Evolutionary conservation across 2,113 vertebrate genomes (phyloP), one percentile per base, ranked within the genome.

Genomic region (Dasyornis broadbenti): DNA sequence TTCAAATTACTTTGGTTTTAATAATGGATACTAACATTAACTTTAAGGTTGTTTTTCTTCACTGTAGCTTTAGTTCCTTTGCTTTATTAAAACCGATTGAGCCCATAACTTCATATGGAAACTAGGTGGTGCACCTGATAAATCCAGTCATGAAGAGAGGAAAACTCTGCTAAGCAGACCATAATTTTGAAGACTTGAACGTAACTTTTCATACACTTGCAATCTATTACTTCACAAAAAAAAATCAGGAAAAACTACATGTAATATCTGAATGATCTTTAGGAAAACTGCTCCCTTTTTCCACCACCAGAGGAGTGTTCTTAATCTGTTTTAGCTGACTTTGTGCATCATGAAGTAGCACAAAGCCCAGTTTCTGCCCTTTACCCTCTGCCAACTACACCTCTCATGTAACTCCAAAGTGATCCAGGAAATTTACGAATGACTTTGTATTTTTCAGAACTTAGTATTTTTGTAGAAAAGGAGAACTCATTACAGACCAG

Each of bases 211-310:
- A 88, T 22, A 80, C 6, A 27, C 65, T 66, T 82, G 5, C 0
- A 0, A 63, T 64, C 65, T 64, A 72, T 11, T 85, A 54, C 33
- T 68, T 73, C 49, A 69, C 39, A 59, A 92, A 76, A 4, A 4
- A 89, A 81, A 56, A 90, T 37, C 39, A 86, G 63, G 19, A 59
- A 79, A 86, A 93, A 39, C 9, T 12, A 52, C 8, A 52, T 20
- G 20, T 56, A 76, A 71, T 81, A 82, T 24, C 16, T 13, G 6
- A 82, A 79, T 78, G 23, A 70, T 90, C 80, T 73, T 92, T 40
- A 83, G 83, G 69, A 88, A 90, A 92, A 77, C 57, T 64, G 53
- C 44, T 91, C 73, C 28, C 28, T 89, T 86, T 84, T 92, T 95
- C 84, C 87, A 82, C 60, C 45, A 82, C 26, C 65, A 85, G 70